Evolutionary conservation across 2,888 invertebrate species (phyloP), one percentile per base, ranked within the genome.

Genomic region (Dysmachus trigonus): DNA sequence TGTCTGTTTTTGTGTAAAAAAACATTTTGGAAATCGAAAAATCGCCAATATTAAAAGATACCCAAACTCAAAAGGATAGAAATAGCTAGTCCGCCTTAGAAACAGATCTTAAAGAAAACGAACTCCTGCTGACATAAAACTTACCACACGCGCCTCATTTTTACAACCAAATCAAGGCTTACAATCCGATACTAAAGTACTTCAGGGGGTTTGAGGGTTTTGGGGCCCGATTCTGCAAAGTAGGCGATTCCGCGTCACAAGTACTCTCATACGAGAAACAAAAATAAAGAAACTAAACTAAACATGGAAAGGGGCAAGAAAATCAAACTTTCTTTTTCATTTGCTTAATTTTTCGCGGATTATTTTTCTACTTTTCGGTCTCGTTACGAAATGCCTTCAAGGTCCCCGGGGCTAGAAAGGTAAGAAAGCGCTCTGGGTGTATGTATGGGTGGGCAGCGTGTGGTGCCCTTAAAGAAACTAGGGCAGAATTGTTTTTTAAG

Each of bases 291-390:
- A 31, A 33, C 73, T n/a, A 30, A 31, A 33, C 73, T n/a, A 33
- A 15, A 73, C n/a, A 15, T 5, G 73, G 73, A 73, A 31, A 10
- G 73, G 73, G 73, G 8, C 6, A 71, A 71, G 6, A 33, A 76
- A 51, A 27, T 79, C 47, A 27, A 30, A 79, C 79, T 79, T 79
- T 79, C 79, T 79, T 79, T 79, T 79, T 79, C 79, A 51, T 79
- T 79, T 76, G 13, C 76, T 76, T 76, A 76, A 76, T 76, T 76
- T 76, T 35, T 27, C 33, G 76, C 35, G 35, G 76, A 76, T 76
- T 76, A 76, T 76, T 76, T 76, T 22, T 5, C 31, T 73, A 76
- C 41, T 41, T 35, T 76, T 76, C 41, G 35, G 33, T 38, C 27
- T 76, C 27, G 76, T 76, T 76, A 41, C 76, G 41, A 76, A 76